Conservation (phyloP, 2,888 invertebrate genomes). For the Rhabditophanes sp. region DNA sequence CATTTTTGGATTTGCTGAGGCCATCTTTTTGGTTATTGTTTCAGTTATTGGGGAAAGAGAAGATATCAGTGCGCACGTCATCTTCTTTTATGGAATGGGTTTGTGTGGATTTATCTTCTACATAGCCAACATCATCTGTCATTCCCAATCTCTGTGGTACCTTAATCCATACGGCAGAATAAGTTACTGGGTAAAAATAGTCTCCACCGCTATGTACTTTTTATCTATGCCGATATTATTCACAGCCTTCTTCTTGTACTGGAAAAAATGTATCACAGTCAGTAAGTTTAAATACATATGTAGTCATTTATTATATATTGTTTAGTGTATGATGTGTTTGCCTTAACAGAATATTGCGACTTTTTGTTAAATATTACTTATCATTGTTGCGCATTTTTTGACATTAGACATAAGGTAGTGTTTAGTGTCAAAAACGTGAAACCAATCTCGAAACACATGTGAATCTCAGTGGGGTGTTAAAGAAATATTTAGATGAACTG, state of each 20-base stretch:
- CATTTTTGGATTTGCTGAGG: constrained; percentile 33
- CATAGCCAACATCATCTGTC: constrained; percentile 39
- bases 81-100: constrained; percentile 42
- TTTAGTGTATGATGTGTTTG: constrained; percentile 42
- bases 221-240: constrained; percentile 39
- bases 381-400: constrained; percentile 42
- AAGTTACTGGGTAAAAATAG: constrained; percentile 36
- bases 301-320: constrained; percentile 5
- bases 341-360: constrained; percentile 36
- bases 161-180: constrained; percentile 38
- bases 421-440: constrained; percentile 12
- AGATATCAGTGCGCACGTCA: constrained; percentile 39
- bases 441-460: too few species aligned
- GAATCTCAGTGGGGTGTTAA: too few species aligned
- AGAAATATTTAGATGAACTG: too few species aligned
- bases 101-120: constrained; percentile 39
- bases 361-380: constrained; percentile 40
- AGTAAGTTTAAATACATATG: constrained; percentile 14
- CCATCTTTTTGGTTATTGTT: constrained; percentile 49
- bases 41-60: constrained; percentile 41
- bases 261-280: constrained; percentile 41
- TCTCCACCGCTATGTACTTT: constrained; percentile 28
- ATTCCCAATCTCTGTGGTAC: constrained; percentile 38
- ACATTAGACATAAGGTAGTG: constrained; percentile 38
- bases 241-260: constrained; percentile 36